Base-by-base conservation (phyloP, 2,888 invertebrate species). In the Harpalus rubripes region DNA sequence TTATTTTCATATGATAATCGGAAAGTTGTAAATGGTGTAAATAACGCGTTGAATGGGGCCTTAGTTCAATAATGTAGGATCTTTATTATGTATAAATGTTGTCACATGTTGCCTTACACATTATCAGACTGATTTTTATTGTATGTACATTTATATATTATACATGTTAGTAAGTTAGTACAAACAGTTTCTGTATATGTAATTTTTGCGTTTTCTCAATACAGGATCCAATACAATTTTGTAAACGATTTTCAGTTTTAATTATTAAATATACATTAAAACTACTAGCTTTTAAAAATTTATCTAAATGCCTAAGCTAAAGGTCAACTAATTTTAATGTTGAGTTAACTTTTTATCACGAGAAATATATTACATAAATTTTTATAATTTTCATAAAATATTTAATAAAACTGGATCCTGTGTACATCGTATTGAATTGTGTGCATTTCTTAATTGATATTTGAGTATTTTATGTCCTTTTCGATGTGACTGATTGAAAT, bases 61-160 rank as follows among this genome's bases (percentile, higher is more conserved):
- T 72, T 81, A 68, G 72, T 68, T 68, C 39, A 61, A 61, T 65
- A 81, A 65, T 52, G 56, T 81, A 81, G 68, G 81, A 68, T 68
- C 22, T 56, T 81, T 58, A 81, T 81, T 68, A 68, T 65, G 81
- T 68, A 72, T 72, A 81, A 81, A 81, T 80, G 85, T 63, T 79
- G 41, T 79, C 78, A 81, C 85, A 81, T 56, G 83, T 83, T 85
- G 85, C 85, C 85, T 85, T 85, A 83, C 72, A 83, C 68, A 79
- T 83, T 83, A 39, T 68, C 80, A 85, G 85, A 85, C 85, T 85
- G 85, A 85, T 83, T 85, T 74, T 83, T 81, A 80, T 72, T 81
- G 56, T 81, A 81, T 56, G 72, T 68, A 81, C 32, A 81, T 81
- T 81, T 68, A 56, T 81, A 74, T 74, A 74, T 74, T 74, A 81